These are phyloP conservation scores for Paramormyrops hopkinsi DNA, from an alignment of 2,797 vertebrate species.

Conservation along the genomic window DNA sequence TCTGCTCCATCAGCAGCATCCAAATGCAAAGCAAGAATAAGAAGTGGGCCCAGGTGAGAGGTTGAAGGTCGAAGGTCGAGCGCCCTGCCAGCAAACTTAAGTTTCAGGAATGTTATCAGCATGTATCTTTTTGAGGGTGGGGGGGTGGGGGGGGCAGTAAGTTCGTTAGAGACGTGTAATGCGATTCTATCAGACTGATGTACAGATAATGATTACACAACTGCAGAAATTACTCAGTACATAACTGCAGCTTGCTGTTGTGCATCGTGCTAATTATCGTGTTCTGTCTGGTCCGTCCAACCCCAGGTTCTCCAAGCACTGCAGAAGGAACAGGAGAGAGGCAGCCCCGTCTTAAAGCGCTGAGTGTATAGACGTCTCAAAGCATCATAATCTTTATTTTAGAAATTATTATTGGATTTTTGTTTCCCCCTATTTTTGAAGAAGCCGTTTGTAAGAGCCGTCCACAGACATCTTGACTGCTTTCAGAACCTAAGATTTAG, in stretches of 20 bases:
- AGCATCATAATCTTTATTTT: constrained; percentile 13
- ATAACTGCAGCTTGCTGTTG: not conserved
- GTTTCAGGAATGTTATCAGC: not conserved
- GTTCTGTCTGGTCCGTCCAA: not conserved
- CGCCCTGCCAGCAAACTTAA: not conserved
- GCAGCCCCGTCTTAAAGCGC: constrained; percentile 74
- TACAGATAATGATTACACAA: not conserved
- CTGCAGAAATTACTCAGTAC: not conserved
- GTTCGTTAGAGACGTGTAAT: not conserved
- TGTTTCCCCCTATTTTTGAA: not conserved
- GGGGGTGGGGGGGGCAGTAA: not conserved
- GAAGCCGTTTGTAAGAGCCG: not conserved
- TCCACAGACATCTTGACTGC: not conserved
- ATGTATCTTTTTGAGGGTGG: not conserved
- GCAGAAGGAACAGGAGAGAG: constrained; percentile 77
- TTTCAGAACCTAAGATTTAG: no score
- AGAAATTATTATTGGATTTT: constrained; percentile 9
- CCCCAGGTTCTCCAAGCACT: constrained; percentile 74
- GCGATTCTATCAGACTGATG: not conserved
- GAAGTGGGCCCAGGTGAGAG: constrained; percentile 85
- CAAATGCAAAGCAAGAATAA: constrained; percentile 90
- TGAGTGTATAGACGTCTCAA: constrained; percentile 45
- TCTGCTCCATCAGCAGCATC: constrained; percentile 76
- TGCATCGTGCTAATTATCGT: not conserved
- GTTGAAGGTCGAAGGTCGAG: not conserved